Conservation (phyloP, 2,797 vertebrate genomes). For the Hippoglossus hippoglossus region DNA sequence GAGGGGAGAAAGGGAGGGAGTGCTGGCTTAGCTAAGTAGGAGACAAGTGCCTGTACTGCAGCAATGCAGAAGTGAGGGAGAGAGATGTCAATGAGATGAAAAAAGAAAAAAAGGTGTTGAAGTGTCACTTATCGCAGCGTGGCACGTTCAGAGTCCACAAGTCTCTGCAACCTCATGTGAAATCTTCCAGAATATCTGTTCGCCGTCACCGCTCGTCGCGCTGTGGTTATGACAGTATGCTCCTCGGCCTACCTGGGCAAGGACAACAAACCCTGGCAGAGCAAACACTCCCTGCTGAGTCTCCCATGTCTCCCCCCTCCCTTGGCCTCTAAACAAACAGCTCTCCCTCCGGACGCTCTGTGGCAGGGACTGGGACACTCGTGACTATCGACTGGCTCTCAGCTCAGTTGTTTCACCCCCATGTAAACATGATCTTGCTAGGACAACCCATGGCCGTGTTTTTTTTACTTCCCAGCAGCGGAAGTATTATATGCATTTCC, state of each 20-base stretch:
- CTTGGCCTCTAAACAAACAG: slow-evolving; percentile 66
- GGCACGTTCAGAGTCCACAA: slow-evolving; percentile 18
- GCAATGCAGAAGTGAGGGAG: slow-evolving; percentile 65
- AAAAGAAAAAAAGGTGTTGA: slow-evolving; percentile 1
- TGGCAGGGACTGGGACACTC: slow-evolving; percentile 29
- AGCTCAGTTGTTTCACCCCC: slow-evolving; percentile 39
- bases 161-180: slow-evolving; percentile 26
- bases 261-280: slow-evolving; percentile 45
- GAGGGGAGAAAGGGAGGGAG: slow-evolving; percentile 13
- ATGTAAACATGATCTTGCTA: slow-evolving; percentile 29
- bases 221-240: slow-evolving; percentile 36
- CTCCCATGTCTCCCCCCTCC: slow-evolving; percentile 38
- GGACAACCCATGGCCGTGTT: slow-evolving; percentile 21
- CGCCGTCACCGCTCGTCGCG: slow-evolving; percentile 18
- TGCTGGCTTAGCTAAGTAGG: slow-evolving; percentile 36
- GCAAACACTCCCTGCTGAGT: slow-evolving; percentile 59
- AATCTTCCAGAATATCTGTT: slow-evolving; percentile 9
- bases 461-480: slow-evolving; percentile 30
- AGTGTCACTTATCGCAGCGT: not conserved
- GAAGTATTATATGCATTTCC: slow-evolving; percentile 44
- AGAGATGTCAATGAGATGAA: slow-evolving; percentile 27
- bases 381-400: slow-evolving; percentile 41
- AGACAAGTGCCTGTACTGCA: slow-evolving; percentile 68
- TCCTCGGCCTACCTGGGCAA: slow-evolving; percentile 7
- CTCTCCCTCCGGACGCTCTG: slow-evolving; percentile 47